Percentiles rank a stretch among this genome's conserved stretches.
Conservation (phyloP, 2,797 vertebrate species). For the Pempheris klunzingeri region DNA sequence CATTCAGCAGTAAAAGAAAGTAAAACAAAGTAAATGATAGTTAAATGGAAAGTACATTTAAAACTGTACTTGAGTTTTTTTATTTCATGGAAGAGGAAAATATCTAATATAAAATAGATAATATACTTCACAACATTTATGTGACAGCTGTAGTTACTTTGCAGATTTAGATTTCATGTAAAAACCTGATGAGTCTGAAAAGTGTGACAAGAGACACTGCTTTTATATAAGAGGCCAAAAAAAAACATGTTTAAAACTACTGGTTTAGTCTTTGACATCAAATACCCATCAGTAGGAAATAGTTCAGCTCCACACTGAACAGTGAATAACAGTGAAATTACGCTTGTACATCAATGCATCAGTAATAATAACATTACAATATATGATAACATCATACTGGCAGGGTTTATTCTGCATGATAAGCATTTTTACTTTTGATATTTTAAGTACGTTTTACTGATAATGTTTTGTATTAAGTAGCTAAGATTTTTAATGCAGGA, state of each 20-base stretch:
- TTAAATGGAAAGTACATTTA: slow-evolving; percentile 1
- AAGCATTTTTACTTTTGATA: not conserved
- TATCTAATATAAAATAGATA: too few species aligned
- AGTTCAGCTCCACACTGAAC: not conserved
- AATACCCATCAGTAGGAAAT: not conserved
- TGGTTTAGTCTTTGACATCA: too few species aligned
- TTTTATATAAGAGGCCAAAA: too few species aligned
- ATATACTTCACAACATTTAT: not conserved
- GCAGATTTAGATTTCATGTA: not conserved
- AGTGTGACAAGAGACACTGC: too few species aligned
- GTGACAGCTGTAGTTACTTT: not conserved
- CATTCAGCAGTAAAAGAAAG: slow-evolving; percentile 7
- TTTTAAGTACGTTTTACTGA: not conserved
- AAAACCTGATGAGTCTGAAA: too few species aligned
- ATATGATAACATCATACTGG: too few species aligned
- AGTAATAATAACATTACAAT: not conserved
- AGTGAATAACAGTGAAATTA: too few species aligned
- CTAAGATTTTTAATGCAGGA: not conserved
- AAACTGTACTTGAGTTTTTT: not conserved
- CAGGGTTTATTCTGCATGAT: too few species aligned
- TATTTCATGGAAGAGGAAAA: not conserved
- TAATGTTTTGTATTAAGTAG: not conserved
- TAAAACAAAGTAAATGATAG: not conserved
- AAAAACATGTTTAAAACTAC: too few species aligned
- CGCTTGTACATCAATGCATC: not conserved